Evolutionary conservation across 2,797 vertebrate species (phyloP).

Genomic region (Halcyon leucocephala): DNA sequence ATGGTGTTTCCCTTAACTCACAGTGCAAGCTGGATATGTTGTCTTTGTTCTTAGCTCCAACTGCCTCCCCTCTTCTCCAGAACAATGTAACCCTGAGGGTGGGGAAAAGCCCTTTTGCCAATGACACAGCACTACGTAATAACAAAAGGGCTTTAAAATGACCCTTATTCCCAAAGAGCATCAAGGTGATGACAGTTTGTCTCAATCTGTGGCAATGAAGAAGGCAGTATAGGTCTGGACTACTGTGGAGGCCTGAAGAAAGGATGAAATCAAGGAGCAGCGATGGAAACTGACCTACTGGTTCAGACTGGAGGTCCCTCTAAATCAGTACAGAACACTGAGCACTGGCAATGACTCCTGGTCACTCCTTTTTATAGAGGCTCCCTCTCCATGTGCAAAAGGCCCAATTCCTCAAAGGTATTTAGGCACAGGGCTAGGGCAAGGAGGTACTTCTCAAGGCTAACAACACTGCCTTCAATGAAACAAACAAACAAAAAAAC

Average conservation of each 20-base stretch:
- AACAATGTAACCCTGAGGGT: background rate
- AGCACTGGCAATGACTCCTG: background rate
- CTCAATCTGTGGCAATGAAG: background rate
- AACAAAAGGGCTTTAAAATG: background rate
- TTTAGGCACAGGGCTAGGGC: background rate
- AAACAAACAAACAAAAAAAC: background rate
- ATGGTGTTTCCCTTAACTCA: background rate
- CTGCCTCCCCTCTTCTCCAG: background rate
- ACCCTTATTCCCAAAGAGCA: background rate
- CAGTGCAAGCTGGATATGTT: background rate
- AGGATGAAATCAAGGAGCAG: background rate
- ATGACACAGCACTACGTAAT: accelerated
- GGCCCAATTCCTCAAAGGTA: background rate
- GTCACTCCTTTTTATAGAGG: background rate
- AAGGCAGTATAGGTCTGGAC: background rate
- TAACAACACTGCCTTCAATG: background rate
- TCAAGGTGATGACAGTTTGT: background rate
- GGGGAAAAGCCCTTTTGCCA: background rate
- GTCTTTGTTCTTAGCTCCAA: background rate
- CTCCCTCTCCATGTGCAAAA: background rate
- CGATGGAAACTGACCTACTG: background rate
- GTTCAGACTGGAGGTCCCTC: background rate
- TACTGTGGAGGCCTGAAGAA: background rate
- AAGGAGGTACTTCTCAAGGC: background rate
- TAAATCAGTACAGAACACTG: background rate